These are phyloP conservation scores for Galendromus occidentalis DNA, from an alignment of 1,140 invertebrate genomes.

Conservation along the genomic window DNA sequence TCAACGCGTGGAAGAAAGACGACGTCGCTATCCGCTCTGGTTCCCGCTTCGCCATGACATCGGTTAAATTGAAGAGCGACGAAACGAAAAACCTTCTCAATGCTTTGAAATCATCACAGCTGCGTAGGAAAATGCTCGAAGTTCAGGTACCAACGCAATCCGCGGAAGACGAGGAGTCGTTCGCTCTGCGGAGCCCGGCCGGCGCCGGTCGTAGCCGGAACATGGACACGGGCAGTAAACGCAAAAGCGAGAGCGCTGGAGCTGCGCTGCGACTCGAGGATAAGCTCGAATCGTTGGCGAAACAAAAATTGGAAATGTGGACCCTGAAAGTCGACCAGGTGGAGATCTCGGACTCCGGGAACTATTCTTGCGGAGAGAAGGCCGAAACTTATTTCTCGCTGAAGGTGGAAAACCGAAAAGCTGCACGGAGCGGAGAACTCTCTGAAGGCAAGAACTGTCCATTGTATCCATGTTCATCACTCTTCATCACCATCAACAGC, in stretches of 20 bases:
- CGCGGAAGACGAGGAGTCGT: no score
- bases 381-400: not conserved
- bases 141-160: no score
- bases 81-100: not conserved
- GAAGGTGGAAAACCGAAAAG: not conserved
- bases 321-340: not conserved
- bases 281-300: not conserved
- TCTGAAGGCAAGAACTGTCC: no score
- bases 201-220: no score
- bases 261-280: not conserved
- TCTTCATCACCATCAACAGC: no score
- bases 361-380: not conserved
- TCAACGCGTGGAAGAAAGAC: slow-evolving; percentile 6
- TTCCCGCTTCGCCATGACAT: not conserved
- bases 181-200: no score
- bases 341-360: not conserved
- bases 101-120: no score
- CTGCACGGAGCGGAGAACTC: no score
- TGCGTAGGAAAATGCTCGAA: no score
- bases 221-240: no score
- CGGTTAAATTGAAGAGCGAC: not conserved
- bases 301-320: not conserved
- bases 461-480: no score
- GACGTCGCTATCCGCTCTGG: not conserved
- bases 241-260: no score